Conservation (phyloP, 1,140 invertebrate genomes). For the Chironomus tepperi region DNA sequence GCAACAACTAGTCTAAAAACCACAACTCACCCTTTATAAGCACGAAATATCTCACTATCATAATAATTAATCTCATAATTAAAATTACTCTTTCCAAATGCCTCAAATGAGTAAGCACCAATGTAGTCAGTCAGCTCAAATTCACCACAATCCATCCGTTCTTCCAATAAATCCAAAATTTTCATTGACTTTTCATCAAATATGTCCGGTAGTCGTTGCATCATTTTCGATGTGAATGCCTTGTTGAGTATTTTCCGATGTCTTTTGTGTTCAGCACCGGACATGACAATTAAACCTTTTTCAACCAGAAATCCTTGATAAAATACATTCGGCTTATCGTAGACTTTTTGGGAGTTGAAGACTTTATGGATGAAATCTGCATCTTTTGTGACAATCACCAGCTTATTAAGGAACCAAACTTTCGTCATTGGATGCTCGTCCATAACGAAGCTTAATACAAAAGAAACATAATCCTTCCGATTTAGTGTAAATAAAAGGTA, state of each 20-base stretch:
- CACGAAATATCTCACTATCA: neutral
- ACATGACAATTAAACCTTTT: neutral
- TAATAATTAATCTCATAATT: neutral
- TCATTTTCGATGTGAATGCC: neutral
- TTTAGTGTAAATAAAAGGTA: neutral
- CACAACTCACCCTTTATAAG: too few species aligned
- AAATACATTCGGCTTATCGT: neutral
- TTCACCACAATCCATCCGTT: neutral
- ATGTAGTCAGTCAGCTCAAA: neutral
- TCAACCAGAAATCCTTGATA: neutral
- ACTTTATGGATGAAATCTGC: neutral
- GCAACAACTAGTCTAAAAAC: too few species aligned
- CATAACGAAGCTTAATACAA: neutral
- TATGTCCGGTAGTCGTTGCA: neutral
- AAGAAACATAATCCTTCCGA: too few species aligned
- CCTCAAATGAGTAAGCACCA: neutral
- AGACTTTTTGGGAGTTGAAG: neutral
- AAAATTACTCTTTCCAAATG: neutral
- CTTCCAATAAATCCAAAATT: neutral
- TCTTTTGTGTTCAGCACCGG: neutral
- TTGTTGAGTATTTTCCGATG: neutral
- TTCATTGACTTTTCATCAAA: conserved; percentile 14
- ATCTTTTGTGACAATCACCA: neutral
- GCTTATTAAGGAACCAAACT: neutral
- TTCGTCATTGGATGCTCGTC: neutral